phyloP scores from a whole-genome alignment of 2,113 vertebrate species.

The Microcebus jonahi region DNA sequence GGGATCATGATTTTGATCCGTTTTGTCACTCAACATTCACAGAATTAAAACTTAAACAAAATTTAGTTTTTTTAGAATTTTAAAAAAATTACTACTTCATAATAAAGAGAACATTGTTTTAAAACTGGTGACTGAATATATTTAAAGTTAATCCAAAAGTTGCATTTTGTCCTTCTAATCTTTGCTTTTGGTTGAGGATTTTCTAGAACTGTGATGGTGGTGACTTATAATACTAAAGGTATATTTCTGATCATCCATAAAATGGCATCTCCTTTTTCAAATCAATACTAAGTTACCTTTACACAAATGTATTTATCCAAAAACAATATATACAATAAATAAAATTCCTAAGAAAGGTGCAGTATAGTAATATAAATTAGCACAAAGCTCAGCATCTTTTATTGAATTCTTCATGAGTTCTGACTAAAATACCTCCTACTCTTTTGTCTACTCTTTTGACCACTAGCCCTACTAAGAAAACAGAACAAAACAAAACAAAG shows the following conservation, averaged over 20 bases:
- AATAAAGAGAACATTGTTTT: neutral
- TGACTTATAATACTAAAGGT: neutral
- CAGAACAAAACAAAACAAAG: neutral
- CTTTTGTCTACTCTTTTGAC: neutral
- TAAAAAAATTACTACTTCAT: neutral
- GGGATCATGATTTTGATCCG: neutral
- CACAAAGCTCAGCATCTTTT: neutral
- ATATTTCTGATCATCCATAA: neutral
- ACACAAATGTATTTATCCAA: neutral
- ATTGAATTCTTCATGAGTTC: neutral
- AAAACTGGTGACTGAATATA: neutral
- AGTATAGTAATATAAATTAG: neutral
- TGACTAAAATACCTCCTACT: neutral
- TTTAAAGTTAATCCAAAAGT: slow-evolving; percentile 2
- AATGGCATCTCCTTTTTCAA: neutral
- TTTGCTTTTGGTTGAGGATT: neutral
- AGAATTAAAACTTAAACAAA: slow-evolving; percentile 40
- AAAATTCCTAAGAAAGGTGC: neutral
- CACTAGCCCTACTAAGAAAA: neutral
- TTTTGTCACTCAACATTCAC: neutral
- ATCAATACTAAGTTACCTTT: neutral
- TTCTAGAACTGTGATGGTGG: neutral
- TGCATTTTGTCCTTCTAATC: neutral
- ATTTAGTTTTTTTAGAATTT: neutral
- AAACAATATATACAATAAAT: neutral